A percentile compares a stretch with the other conserved stretches of the same genome.
Evolutionary conservation across 2,797 vertebrate species (phyloP).

Genomic region (Serranus cabrilla): DNA sequence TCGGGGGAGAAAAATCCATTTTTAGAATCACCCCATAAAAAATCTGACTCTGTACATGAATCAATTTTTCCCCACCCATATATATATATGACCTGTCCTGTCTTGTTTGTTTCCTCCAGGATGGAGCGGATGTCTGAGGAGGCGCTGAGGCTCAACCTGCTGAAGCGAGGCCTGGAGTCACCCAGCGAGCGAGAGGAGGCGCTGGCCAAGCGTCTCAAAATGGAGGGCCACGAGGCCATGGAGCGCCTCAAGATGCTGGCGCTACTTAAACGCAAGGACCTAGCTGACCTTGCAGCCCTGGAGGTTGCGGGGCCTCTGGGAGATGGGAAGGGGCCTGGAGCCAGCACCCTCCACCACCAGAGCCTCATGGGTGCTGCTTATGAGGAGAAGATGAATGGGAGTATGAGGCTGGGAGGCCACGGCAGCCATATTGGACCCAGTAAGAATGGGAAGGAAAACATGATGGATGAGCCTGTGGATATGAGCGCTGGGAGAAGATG

Average conservation of each 20-base stretch:
- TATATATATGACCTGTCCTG: not conserved
- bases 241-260: slow-evolving; percentile 97
- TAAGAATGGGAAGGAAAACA: slow-evolving; percentile 94
- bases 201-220: slow-evolving; percentile 93
- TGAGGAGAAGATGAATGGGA: slow-evolving; percentile 95
- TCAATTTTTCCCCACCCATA: too few relatives aligned
- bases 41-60: too few relatives aligned
- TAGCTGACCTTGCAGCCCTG: slow-evolving; percentile 85
- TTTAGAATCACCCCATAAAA: too few relatives aligned
- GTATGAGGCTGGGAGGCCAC: slow-evolving; percentile 83
- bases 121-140: slow-evolving; percentile 98
- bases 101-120: slow-evolving; percentile 49
- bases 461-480: slow-evolving; percentile 95
- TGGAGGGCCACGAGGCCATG: slow-evolving; percentile 98
- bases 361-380: slow-evolving; percentile 81
- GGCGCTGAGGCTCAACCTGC: slow-evolving; percentile 92
- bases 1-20: too few relatives aligned
- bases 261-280: slow-evolving; percentile 94
- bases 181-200: slow-evolving; percentile 91
- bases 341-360: slow-evolving; percentile 76
- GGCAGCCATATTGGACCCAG: slow-evolving; percentile 79
- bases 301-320: slow-evolving; percentile 77
- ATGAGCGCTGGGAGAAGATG: slow-evolving; percentile 95
- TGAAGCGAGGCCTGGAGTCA: slow-evolving; percentile 93
- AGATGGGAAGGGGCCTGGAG: slow-evolving; percentile 82